Base-by-base conservation (phyloP, 1,140 invertebrate genomes). In the Drosophila dunni region DNA sequence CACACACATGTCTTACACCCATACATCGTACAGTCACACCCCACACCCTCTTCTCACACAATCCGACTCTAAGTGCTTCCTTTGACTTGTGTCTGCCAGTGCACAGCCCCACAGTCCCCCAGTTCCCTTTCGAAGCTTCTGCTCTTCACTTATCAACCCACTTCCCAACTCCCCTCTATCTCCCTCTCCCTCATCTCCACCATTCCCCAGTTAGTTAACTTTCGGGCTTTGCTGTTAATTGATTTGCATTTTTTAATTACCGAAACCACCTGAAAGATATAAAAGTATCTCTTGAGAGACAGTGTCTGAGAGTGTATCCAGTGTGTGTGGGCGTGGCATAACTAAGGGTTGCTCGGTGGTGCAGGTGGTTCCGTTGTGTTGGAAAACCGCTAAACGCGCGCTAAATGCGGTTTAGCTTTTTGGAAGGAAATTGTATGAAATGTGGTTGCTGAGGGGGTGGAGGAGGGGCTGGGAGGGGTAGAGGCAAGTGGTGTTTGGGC, bases 351-450 rank as follows among this genome's bases (percentile, higher is more conserved):
- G 11, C 51, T 56, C 78, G 46, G 50, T 58, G 69, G 48, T 54
- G 69, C 69, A 81, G 56, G 56, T 58, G 56, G 44, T 40, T 15
- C 34, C 11, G 51, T 17, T 17, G 10, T 44, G 46, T 24, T 51
- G 38, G 80, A 84, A 77, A 84, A 88, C 83, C 83, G 82, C 83
- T 88, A 88, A 88, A 88, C 79, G 83, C 84, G 83, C 83, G 84
- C 83, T 89, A 88, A 88, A 89, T 88, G 83, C 83, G 83, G 83
- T 89, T 83, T 64, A 83, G 83, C 83, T 85, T 84, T 78, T 50
- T 48, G 62, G 75, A 29, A 29, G 75, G 71, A 20, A 64, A 78
- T 65, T 88, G 76, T 82, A 86, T 86, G 83, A 86, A 86, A 88
- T 86, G 83, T 79, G 83, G 78, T 63, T 29, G 63, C 54, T 54